Evolutionary conservation across 2,113 vertebrate species (phyloP).

Genomic region (Actenoides lindsayi): DNA sequence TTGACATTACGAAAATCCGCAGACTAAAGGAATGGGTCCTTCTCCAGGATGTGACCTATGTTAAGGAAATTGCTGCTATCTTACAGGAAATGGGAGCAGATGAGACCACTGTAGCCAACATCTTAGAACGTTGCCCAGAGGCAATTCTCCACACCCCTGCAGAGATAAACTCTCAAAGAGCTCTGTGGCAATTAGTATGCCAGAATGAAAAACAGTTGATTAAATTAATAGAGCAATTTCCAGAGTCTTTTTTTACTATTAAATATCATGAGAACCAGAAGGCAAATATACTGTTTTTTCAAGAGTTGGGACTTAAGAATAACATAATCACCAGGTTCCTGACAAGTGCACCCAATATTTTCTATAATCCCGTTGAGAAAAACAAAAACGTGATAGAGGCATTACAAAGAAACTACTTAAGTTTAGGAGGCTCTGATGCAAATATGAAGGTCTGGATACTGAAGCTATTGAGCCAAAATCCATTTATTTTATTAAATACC

Average conservation of each 20-base stretch:
- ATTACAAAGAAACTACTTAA: slow-evolving; percentile 82
- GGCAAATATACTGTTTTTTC: slow-evolving; percentile 86
- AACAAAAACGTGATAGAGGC: slow-evolving; percentile 80
- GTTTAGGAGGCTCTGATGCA: slow-evolving; percentile 83
- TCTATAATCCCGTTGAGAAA: slow-evolving; percentile 82
- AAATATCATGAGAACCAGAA: slow-evolving; percentile 80
- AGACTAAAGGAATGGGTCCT: slow-evolving; percentile 90
- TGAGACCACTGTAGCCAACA: slow-evolving; percentile 68
- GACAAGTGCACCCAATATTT: slow-evolving; percentile 85
- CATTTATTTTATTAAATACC: slow-evolving; percentile 86
- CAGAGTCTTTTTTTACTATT: slow-evolving; percentile 89
- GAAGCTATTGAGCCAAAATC: slow-evolving; percentile 92
- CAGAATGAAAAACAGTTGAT: slow-evolving; percentile 81
- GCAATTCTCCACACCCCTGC: slow-evolving; percentile 84
- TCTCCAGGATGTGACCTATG: slow-evolving; percentile 77
- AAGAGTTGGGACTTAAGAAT: slow-evolving; percentile 86
- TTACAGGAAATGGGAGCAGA: slow-evolving; percentile 85
- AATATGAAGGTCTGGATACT: slow-evolving; percentile 92
- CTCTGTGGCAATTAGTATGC: slow-evolving; percentile 88
- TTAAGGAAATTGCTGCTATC: slow-evolving; percentile 79
- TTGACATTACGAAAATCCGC: slow-evolving; percentile 88
- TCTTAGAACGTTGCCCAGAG: slow-evolving; percentile 87
- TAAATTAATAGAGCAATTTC: slow-evolving; percentile 89
- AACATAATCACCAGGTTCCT: slow-evolving; percentile 88
- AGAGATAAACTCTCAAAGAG: slow-evolving; percentile 78